Percentiles rank a stretch among this genome's conserved stretches.
phyloP scores from a whole-genome alignment of 1,140 invertebrate species.

The Drosophila kepulauana region DNA sequence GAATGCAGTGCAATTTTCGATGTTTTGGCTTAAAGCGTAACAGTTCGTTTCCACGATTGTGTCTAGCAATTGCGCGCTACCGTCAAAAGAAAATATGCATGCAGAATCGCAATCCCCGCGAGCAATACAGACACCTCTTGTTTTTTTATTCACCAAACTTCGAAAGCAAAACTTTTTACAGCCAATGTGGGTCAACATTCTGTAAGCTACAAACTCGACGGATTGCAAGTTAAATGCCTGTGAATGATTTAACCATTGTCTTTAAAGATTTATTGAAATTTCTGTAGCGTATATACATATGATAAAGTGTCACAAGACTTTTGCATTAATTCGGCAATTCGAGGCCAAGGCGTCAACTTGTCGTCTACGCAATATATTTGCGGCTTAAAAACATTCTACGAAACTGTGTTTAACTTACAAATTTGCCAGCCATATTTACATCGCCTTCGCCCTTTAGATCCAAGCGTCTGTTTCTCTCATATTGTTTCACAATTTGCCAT shows the following conservation, averaged over 20 bases:
- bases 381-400: background rate
- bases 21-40: background rate
- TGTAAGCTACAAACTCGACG: background rate
- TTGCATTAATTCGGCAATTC: slow-evolving; percentile 25
- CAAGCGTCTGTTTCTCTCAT: background rate
- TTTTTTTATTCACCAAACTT: slow-evolving; percentile 12
- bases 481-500: background rate
- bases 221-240: slow-evolving; percentile 6
- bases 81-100: slow-evolving; percentile 31
- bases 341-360: slow-evolving; percentile 10
- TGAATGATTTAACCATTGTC: slow-evolving; percentile 6
- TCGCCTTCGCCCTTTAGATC: background rate
- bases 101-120: slow-evolving; percentile 8
- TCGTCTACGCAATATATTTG: slow-evolving; percentile 32
- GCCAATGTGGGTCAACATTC: slow-evolving; percentile 48
- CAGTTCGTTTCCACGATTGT: too few relatives aligned
- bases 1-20: background rate
- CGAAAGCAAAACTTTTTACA: slow-evolving; percentile 42
- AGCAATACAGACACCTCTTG: slow-evolving; percentile 17
- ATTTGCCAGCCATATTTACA: slow-evolving; percentile 4
- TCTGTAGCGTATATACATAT: slow-evolving; percentile 10
- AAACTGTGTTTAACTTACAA: slow-evolving; percentile 21
- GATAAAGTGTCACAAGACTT: slow-evolving; percentile 16
- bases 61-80: background rate
- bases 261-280: slow-evolving; percentile 32